Evolutionary conservation across 1,140 invertebrate species (phyloP).

Genomic region (Cydia fagiglandana): DNA sequence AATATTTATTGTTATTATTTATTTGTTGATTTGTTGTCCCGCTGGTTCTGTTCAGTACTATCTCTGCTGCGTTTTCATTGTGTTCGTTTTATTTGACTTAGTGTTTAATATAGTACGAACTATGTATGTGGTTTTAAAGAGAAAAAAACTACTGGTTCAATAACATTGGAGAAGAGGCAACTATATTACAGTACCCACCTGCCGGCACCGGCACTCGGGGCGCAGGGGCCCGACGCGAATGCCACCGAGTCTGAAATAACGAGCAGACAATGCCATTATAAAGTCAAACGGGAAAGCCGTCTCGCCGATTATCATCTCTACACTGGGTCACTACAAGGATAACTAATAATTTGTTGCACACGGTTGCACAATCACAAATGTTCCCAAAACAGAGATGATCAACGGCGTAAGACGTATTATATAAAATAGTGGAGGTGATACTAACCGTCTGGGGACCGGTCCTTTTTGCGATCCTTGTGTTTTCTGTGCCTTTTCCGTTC

Average conservation of each 20-base stretch:
- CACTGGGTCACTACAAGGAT: background rate
- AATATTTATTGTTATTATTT: too few relatives aligned
- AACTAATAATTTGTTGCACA: background rate
- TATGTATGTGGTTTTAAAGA: background rate
- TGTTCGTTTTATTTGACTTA: too few relatives aligned
- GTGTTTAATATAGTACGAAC: background rate
- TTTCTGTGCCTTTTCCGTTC: constrained; percentile 70
- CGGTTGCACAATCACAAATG: constrained; percentile 16
- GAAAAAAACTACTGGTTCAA: background rate
- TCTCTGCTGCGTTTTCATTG: too few relatives aligned
- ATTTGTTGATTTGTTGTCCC: too few relatives aligned
- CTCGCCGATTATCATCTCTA: constrained; percentile 50
- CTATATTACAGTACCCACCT: constrained; percentile 63
- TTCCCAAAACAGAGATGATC: constrained; percentile 49
- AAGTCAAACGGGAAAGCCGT: constrained; percentile 57
- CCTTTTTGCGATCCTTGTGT: constrained; percentile 72
- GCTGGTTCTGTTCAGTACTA: too few relatives aligned
- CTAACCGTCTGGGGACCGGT: constrained; percentile 73
- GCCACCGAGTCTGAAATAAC: constrained; percentile 75
- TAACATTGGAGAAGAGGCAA: background rate
- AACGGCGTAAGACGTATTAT: constrained; percentile 45
- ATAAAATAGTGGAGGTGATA: constrained; percentile 42
- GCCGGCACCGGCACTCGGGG: constrained; percentile 49
- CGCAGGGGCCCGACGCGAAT: constrained; percentile 62
- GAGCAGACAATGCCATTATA: constrained; percentile 77